Evolutionary conservation across 2,113 vertebrate genomes (phyloP).

Genomic region (Clupea harengus): DNA sequence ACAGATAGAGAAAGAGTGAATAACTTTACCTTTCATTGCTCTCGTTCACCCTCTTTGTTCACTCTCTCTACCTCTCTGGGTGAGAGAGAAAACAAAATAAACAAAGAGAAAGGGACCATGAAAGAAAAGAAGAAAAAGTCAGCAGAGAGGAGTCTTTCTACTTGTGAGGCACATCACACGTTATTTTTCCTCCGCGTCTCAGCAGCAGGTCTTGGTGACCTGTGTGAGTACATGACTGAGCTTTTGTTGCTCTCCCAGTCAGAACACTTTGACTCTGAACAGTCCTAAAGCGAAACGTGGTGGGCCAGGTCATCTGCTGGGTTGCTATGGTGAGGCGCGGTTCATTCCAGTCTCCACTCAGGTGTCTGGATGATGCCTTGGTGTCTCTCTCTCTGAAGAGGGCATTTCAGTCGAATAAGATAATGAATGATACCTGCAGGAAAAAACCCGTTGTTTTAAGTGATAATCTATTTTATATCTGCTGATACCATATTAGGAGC

Average conservation of each 20-base stretch:
- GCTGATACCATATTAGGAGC: neutral
- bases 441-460: conserved; percentile 6
- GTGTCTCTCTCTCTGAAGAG: neutral
- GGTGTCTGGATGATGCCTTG: too few species aligned
- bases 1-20: too few species aligned
- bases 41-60: too few species aligned
- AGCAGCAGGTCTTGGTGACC: conserved; percentile 15
- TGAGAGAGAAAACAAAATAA: too few species aligned
- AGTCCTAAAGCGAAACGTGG: neutral
- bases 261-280: neutral
- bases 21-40: too few species aligned
- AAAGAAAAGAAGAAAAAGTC: too few species aligned
- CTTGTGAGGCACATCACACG: neutral
- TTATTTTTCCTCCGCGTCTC: neutral
- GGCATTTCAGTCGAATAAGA: neutral
- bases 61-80: too few species aligned
- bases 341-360: neutral
- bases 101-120: too few species aligned
- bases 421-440: neutral
- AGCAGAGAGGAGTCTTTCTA: neutral
- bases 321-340: conserved; percentile 1
- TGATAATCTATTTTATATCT: neutral
- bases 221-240: too few species aligned
- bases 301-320: neutral
- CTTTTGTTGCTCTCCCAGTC: conserved; percentile 16